A percentile compares a stretch with the other conserved stretches of the same genome.
Evolutionary conservation across 2,888 invertebrate species (phyloP).

Genomic region (Geophilus truncorum): DNA sequence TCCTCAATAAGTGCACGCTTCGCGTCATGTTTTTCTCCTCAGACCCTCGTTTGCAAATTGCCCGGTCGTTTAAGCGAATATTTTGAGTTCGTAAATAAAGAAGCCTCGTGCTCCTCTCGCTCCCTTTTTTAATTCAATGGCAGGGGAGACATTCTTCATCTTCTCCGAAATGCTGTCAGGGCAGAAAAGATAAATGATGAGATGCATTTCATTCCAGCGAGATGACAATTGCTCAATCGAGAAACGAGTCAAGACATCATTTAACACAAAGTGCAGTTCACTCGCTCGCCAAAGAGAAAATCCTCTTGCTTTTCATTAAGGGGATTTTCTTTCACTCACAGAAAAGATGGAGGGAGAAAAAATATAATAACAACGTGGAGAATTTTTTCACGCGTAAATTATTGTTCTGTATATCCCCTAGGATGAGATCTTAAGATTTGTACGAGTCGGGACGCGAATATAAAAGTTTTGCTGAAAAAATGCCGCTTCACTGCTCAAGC

Average conservation of each 20-base stretch:
- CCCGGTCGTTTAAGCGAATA: conserved; percentile 27
- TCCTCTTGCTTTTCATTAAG: conserved; percentile 24
- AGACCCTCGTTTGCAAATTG: conserved; percentile 21
- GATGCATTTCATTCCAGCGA: conserved; percentile 24
- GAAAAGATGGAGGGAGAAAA: not conserved
- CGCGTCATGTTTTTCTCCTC: conserved; percentile 24
- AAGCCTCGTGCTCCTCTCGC: not conserved
- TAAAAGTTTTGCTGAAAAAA: conserved; percentile 17
- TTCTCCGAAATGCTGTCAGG: conserved; percentile 11
- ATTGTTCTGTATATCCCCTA: not conserved
- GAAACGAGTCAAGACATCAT: conserved; percentile 16
- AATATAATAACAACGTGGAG: conserved; percentile 17
- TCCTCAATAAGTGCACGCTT: conserved; percentile 17
- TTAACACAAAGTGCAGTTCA: conserved; percentile 22
- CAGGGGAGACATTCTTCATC: conserved; percentile 22
- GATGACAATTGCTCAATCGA: conserved; percentile 27
- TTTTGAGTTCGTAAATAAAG: conserved; percentile 27
- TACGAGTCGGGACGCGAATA: not conserved
- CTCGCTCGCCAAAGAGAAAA: not conserved
- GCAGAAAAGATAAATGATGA: conserved; percentile 21
- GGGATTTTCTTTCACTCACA: not conserved
- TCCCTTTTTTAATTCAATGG: conserved; percentile 22
- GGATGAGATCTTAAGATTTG: conserved; percentile 5
- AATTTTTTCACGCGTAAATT: conserved; percentile 20
- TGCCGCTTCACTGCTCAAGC: conserved; percentile 3